Evolutionary conservation across 2,113 vertebrate species (phyloP), one percentile per base, ranked within the genome.

Genomic region (Pheucticus melanocephalus): DNA sequence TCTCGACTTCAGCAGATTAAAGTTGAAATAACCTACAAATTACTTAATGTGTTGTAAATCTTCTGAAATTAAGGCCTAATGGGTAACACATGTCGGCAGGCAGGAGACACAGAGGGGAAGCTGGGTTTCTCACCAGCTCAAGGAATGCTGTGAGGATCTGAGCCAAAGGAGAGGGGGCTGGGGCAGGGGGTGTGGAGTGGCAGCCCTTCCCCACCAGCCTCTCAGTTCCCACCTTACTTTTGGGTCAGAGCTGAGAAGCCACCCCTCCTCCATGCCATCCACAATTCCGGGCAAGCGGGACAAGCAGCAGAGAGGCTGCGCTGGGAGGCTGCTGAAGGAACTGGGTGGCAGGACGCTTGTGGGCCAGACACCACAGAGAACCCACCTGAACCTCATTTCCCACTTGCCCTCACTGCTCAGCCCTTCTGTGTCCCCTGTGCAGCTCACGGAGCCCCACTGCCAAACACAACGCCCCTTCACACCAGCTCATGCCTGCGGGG

Each of bases 1-100:
- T 98, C 98, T 98, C 94, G 96, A 98, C 97, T 98, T 98, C 98
- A 97, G 98, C 98, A 98, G 98, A 98, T 98, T 98, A 98, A 98
- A 98, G 98, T 98, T 98, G 98, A 98, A 98, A 98, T 98, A 98
- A 98, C 98, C 98, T 98, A 98, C 98, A 99, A 98, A 99, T 98
- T 98, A 98, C 98, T 98, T 98, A 98, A 98, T 98, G 98, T 98
- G 98, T 97, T 98, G 98, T 98, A 98, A 98, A 99, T 98, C 98
- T 98, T 98, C 98, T 98, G 97, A 98, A 98, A 98, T 98, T 98
- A 98, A 88, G 97, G 97, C 97, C 98, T 98, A 98, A 98, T 98
- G 96, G 97, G 97, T 98, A 98, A 98, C 98, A 98, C 98, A 98
- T 98, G 98, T 98, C 92, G 94, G 98, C 96, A 93, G 73, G 95